Conservation (phyloP, 2,797 vertebrate species). For the Knipowitschia caucasica region DNA sequence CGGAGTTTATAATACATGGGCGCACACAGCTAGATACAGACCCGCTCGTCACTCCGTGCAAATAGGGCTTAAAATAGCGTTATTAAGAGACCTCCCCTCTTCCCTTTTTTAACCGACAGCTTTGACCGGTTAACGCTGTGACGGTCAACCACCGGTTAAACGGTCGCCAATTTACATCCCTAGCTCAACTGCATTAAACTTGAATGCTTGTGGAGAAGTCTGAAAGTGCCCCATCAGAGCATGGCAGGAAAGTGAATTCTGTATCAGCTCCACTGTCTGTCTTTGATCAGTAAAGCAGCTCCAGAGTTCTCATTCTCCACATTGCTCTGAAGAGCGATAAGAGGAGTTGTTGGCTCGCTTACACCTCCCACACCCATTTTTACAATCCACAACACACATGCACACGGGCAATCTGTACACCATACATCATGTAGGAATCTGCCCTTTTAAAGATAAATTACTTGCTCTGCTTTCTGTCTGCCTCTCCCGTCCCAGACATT, state of each 20-base stretch:
- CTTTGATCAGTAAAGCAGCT: slow-evolving; percentile 64
- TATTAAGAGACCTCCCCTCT: too few relatives aligned
- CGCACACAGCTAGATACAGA: too few relatives aligned
- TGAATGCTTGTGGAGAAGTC: slow-evolving; percentile 2
- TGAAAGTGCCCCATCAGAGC: slow-evolving; percentile 6
- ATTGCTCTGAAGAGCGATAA: slow-evolving; percentile 67
- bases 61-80: too few relatives aligned
- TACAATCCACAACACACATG: slow-evolving; percentile 40
- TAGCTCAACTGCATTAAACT: slow-evolving; percentile 21
- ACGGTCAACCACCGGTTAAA: too few relatives aligned
- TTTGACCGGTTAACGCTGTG: too few relatives aligned
- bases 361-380: slow-evolving; percentile 63
- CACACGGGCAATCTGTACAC: slow-evolving; percentile 19
- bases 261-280: slow-evolving; percentile 20
- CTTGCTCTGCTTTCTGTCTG: slow-evolving; percentile 50
- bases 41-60: too few relatives aligned
- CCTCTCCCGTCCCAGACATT: slow-evolving; percentile 30
- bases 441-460: slow-evolving; percentile 68
- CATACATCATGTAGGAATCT: slow-evolving; percentile 62
- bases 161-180: too few relatives aligned
- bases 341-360: slow-evolving; percentile 49
- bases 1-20: too few relatives aligned
- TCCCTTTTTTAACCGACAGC: too few relatives aligned
- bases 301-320: slow-evolving; percentile 67
- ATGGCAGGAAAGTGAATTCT: background rate